Base-by-base conservation (phyloP, 2,113 vertebrate species). In the Lycocorax pyrrhopterus region DNA sequence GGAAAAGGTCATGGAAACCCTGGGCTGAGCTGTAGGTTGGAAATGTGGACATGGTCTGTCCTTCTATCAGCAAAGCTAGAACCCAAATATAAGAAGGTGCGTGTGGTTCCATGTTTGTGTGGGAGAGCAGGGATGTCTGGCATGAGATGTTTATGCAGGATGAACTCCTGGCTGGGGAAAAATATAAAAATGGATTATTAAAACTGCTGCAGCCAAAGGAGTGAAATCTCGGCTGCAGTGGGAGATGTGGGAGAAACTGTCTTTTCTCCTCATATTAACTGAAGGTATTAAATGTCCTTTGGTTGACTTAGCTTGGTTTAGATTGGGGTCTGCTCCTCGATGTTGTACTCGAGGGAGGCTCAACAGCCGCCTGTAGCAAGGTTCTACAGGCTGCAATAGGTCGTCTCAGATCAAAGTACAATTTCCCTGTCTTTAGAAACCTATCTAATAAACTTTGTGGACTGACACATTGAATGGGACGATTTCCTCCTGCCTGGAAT, bases 331-430 rank as follows among this genome's bases (percentile, higher is more conserved):
- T 82, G 0, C 39, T 91, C n/a, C 64, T 44, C 56, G 37, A 13
- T 55, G 13, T 56, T 56, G 14, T 39, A n/a, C 16, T 90, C 1
- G 3, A 20, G 30, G 41, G 56, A 58, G 13, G 7, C 27, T 89
- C 0, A 0, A 37, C 18, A 16, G 56, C 20, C 0, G 1, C 64
- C 56, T 62, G 12, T 21, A 63, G 35, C 33, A 47, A 79, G 59
- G 39, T 46, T 17, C 41, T 80, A 2, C 22, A 72, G 35, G 46
- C 30, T 94, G 39, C 53, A 73, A 2, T 22, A 64, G n/a, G 41
- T 67, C 0, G 0, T 53, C 66, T 64, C 35, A 53, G 30, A 71
- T 72, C 22, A 68, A 47, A 35, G 16, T 27, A 9, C 49, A 60
- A 73, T 81, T 94, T 84, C 25, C 37, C 11, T 59, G 2, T 43